Base-by-base conservation (phyloP, 1,140 invertebrate species). In the Drosophila kikkawai region DNA sequence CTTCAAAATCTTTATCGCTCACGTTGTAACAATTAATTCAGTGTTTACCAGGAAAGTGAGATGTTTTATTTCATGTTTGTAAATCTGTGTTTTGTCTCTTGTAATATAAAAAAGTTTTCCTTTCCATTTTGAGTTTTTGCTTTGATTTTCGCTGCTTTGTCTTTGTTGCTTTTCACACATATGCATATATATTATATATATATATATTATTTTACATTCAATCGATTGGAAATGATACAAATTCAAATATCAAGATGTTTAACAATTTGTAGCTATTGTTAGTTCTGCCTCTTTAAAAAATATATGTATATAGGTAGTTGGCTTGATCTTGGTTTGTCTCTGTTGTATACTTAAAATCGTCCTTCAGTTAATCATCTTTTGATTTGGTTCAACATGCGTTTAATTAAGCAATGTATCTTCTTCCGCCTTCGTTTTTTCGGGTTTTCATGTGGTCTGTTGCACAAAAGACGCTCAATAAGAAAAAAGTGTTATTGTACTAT, bases 401-500 rank as follows among this genome's bases (percentile, higher is more conserved):
- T 12, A 19, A 68, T 50, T 41, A 22, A 32, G 15, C 41, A 47
- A 45, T 37, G 12, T 26, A 19, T 56, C 29, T 8, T 41, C 29
- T 29, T 61, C 47, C 26, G 37, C 42, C 42, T 50, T 36, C 48
- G 37, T 61, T 26, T 63, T 13, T 36, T 65, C 60, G 57, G 55
- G 63, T 26, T 59, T 58, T 53, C n/a, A 42, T 65, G 51, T 60
- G 61, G 78, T 76, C 67, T 77, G 64, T 42, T 81, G 81, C 81
- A 82, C 84, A 79, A 90, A 90, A 90, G 65, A 81, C 70, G 71
- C 48, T 90, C 75, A 80, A 80, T 85, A 82, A 85, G 85, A 90
- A 85, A 90, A 90, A 82, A 69, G 64, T 82, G 66, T 88, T 88
- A 88, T 91, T 91, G 87, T 91, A 91, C 87, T 91, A 85, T 91